A percentile compares a stretch with the other conserved stretches of the same genome.
Conservation (phyloP, 2,113 vertebrate species). For the Zosterops lateralis region DNA sequence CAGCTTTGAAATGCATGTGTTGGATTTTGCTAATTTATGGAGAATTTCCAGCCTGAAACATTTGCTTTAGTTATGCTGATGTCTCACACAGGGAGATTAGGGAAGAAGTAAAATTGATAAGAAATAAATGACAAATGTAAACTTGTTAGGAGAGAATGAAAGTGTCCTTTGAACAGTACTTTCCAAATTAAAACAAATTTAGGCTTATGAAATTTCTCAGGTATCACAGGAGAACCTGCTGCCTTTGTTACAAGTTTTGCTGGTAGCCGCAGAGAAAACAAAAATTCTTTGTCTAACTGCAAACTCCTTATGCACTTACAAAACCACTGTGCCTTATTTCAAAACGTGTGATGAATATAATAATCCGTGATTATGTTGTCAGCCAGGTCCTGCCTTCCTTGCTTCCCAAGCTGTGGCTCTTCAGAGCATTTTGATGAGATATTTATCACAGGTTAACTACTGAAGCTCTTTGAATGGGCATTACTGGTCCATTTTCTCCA, state of each 20-base stretch:
- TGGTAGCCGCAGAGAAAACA: neutral
- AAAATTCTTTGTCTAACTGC: neutral
- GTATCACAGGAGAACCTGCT: neutral
- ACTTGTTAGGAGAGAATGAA: neutral
- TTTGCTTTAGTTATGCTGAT: neutral
- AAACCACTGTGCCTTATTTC: neutral
- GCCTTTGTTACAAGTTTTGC: neutral
- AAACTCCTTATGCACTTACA: neutral
- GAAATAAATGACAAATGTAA: neutral
- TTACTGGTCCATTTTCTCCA: neutral
- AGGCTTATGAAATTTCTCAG: neutral
- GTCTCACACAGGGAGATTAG: neutral
- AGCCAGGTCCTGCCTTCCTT: neutral
- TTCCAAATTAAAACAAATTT: neutral
- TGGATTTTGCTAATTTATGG: neutral
- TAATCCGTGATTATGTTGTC: neutral
- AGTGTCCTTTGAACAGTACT: neutral
- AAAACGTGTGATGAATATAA: neutral
- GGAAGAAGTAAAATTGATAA: neutral
- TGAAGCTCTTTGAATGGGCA: neutral
- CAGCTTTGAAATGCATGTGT: neutral
- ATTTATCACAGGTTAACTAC: accelerated
- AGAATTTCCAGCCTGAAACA: neutral
- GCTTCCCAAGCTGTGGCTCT: neutral
- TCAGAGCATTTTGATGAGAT: neutral